Evolutionary conservation across 2,113 vertebrate genomes (phyloP).

Genomic region (Probosciger aterrimus): DNA sequence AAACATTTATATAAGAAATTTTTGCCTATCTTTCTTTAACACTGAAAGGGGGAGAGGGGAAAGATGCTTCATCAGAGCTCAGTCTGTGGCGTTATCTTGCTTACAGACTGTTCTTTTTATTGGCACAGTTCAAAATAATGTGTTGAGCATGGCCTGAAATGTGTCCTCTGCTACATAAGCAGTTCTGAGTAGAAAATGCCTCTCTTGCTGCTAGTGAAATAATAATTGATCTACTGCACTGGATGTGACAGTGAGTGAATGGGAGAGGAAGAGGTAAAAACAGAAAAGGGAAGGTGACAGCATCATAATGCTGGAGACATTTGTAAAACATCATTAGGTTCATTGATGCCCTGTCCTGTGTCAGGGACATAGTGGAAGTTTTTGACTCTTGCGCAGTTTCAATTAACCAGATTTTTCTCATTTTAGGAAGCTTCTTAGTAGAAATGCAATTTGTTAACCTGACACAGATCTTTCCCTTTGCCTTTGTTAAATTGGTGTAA

Average conservation of each 20-base stretch:
- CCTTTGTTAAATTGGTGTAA: not conserved
- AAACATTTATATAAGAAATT: not conserved
- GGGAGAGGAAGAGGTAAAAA: not conserved
- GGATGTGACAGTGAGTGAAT: slow-evolving; percentile 9
- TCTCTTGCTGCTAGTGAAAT: not conserved
- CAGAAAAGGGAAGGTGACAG: not conserved
- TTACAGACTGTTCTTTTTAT: not conserved
- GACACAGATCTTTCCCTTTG: not conserved
- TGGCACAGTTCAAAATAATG: not conserved
- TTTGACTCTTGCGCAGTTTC: not conserved
- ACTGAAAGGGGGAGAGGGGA: not conserved
- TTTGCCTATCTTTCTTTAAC: not conserved
- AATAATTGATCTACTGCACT: not conserved
- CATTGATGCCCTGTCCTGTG: not conserved
- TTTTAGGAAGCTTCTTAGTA: slow-evolving; percentile 8
- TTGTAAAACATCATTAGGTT: not conserved
- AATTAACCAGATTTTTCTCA: not conserved
- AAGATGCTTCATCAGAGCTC: not conserved
- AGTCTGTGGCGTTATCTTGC: not conserved
- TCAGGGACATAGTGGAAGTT: not conserved
- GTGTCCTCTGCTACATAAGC: not conserved
- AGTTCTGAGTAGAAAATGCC: not conserved
- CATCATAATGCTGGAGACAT: not conserved
- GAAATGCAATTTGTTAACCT: slow-evolving; percentile 26
- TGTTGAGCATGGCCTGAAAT: not conserved